Percentiles rank a stretch among this genome's conserved stretches.
Evolutionary conservation across 2,797 vertebrate genomes (phyloP).

Genomic region (Yasuhikotakia modesta): DNA sequence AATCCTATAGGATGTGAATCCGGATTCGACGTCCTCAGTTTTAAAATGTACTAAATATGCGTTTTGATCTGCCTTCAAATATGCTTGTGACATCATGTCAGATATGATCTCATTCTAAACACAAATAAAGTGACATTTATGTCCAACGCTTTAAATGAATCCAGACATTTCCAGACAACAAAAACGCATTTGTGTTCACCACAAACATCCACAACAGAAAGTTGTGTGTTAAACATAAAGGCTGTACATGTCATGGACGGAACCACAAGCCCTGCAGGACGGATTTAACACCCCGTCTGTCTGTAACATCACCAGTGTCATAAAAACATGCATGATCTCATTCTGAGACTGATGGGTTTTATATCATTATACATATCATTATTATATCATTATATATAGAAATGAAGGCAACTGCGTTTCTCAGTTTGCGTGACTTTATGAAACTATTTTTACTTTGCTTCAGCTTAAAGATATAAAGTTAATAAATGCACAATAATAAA

Average conservation of each 20-base stretch:
- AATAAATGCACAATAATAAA: too few relatives aligned
- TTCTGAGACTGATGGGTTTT: background rate
- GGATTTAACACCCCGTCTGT: background rate
- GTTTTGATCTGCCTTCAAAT: constrained; percentile 18
- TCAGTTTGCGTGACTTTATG: constrained; percentile 10
- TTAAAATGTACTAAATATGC: background rate
- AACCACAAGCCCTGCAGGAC: constrained; percentile 7
- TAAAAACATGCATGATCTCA: constrained; percentile 2
- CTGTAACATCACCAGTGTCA: background rate
- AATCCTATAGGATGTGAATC: background rate
- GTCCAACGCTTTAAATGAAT: constrained; percentile 49
- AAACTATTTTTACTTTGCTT: too few relatives aligned
- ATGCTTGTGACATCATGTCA: constrained; percentile 36
- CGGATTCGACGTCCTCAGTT: background rate
- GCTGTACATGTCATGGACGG: constrained; percentile 39
- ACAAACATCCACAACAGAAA: constrained; percentile 41
- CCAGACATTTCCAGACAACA: constrained; percentile 48
- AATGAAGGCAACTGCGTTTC: too few relatives aligned
- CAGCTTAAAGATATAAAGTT: background rate
- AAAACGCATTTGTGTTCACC: constrained; percentile 58
- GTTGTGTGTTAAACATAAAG: too few relatives aligned
- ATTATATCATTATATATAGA: too few relatives aligned
- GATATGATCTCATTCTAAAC: constrained; percentile 36
- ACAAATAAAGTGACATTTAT: constrained; percentile 34
- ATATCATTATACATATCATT: constrained; percentile 8